Evolutionary conservation across 2,113 vertebrate genomes (phyloP), one percentile per base, ranked within the genome.

Genomic region (Egretta garzetta): DNA sequence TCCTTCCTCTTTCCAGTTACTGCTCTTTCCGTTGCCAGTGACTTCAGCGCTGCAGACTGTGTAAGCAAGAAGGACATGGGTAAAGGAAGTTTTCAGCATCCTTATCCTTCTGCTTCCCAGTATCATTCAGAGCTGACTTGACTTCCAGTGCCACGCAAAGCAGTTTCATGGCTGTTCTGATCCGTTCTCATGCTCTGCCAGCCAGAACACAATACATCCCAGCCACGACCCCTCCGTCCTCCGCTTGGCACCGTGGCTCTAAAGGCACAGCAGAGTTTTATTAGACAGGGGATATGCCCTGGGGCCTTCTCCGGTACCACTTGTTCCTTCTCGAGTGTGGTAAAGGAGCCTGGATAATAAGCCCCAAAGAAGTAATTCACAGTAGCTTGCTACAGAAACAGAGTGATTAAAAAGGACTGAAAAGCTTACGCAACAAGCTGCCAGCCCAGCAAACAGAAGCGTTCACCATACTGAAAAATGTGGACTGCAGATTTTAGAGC

Each of bases 381-480:
- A 76, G 74, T 41, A 83, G 55, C 52, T 87, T 81, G 18, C 74
- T 93, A 47, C 21, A 4, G 41, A 58, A 94, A 55, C 81, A 86
- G 43, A 55, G 32, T 80, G 58, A 83, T 86, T 95, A 80, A 92
- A 93, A 93, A 83, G 74, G 47, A 70, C 75, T 86, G 82, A 94
- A 93, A 95, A 80, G 83, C 83, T 92, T 74, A 84, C 33, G 80
- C 45, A 96, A 87, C 39, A 93, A 93, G 70, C 73, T 94, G 79
- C 79, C 82, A 95, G 79, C 58, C 74, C 43, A 62, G 58, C 53
- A 86, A 82, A 84, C 2, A 88, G 32, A 86, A 92, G 59, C n/a
- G 32, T 41, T 96, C 74, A 63, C 74, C 79, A 30, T 32, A 45
- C 12, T 15, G 15, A 59, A 83, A 93, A 76, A 71, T 19, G 75